These are phyloP conservation scores for Hylaeus volcanicus DNA, from an alignment of 1,140 invertebrate genomes.

Conservation along the genomic window DNA sequence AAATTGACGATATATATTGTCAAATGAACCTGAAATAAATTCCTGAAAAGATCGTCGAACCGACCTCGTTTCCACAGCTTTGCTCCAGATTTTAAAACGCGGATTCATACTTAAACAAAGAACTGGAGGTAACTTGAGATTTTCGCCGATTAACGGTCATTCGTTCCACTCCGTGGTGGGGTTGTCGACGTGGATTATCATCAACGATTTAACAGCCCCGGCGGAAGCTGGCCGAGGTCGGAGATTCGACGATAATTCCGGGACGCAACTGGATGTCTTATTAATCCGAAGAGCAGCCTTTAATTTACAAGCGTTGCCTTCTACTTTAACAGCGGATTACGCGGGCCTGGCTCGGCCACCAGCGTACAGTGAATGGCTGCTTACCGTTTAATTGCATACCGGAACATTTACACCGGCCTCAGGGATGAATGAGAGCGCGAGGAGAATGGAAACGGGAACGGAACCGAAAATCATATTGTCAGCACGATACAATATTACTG, in stretches of 20 bases:
- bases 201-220: conserved; percentile 20
- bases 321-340: conserved; percentile 45
- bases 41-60: too few relatives aligned
- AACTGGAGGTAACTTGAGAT: conserved; percentile 10
- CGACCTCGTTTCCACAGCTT: neutral
- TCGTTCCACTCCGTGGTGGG: neutral
- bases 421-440: neutral
- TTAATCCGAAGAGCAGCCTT: conserved; percentile 38
- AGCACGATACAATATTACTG: too few relatives aligned
- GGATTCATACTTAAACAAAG: too few relatives aligned
- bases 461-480: neutral
- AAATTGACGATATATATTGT: too few relatives aligned
- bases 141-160: conserved; percentile 8
- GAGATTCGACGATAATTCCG: conserved; percentile 14
- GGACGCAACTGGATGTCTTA: conserved; percentile 13
- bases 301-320: conserved; percentile 20
- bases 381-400: conserved; percentile 48
- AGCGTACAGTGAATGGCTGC: conserved; percentile 45
- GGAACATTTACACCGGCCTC: neutral
- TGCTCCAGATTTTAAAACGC: neutral
- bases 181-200: neutral
- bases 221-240: neutral
- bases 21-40: too few relatives aligned
- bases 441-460: too few relatives aligned
- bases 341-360: neutral